Evolutionary conservation across 1,140 invertebrate species (phyloP).

Genomic region (Nasonia vitripennis): DNA sequence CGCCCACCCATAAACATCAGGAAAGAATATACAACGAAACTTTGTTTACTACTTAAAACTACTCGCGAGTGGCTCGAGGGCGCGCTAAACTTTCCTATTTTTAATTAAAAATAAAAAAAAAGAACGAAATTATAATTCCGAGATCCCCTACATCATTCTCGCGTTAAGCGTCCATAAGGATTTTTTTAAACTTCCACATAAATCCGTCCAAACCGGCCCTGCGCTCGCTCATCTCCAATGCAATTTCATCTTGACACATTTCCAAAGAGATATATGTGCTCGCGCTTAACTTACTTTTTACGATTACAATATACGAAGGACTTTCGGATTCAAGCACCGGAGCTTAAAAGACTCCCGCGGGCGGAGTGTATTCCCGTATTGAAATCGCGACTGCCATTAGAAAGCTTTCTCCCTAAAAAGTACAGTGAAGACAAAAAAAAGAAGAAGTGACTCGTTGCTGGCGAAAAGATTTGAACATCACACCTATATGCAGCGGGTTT

Average conservation of each 20-base stretch:
- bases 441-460: neutral
- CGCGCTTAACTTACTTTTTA: neutral
- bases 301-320: slow-evolving; percentile 9
- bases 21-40: neutral
- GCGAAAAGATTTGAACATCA: neutral
- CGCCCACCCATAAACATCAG: neutral
- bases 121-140: neutral
- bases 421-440: neutral
- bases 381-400: slow-evolving; percentile 10
- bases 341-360: neutral
- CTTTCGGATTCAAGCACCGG: neutral
- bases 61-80: neutral
- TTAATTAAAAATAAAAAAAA: neutral
- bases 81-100: neutral
- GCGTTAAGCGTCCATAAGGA: neutral
- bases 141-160: neutral
- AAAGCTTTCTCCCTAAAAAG: slow-evolving; percentile 27
- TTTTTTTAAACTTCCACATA: neutral
- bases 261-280: neutral
- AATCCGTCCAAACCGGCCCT: neutral
- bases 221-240: neutral
- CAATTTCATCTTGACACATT: slow-evolving; percentile 1
- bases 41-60: neutral
- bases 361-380: neutral
- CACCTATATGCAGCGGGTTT: neutral